These are phyloP conservation scores for Muntiacus reevesi DNA, from an alignment of 2,113 vertebrate genomes.

Conservation along the genomic window DNA sequence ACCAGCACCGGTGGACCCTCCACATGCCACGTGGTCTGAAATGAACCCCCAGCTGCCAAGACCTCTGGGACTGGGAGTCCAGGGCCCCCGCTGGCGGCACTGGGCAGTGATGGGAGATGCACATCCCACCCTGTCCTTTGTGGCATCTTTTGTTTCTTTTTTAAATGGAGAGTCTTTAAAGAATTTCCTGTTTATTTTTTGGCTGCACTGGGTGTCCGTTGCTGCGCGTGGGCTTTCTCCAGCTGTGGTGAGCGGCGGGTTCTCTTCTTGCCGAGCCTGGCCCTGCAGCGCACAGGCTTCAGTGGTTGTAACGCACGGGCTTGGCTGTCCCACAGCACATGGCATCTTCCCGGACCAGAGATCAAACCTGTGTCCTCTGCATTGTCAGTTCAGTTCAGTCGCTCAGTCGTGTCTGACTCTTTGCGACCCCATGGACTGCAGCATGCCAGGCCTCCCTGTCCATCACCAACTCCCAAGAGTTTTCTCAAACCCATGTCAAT, in stretches of 20 bases:
- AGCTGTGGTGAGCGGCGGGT: background rate
- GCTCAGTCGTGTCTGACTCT: background rate
- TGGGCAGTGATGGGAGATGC: background rate
- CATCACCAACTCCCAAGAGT: background rate
- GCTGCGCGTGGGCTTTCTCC: background rate
- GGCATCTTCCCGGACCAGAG: background rate
- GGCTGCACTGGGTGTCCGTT: background rate
- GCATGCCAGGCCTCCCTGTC: background rate
- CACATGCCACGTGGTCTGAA: rapidly evolving
- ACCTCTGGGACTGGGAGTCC: background rate
- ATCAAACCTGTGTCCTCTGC: background rate
- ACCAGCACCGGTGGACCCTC: background rate
- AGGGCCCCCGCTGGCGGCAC: rapidly evolving
- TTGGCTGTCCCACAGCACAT: background rate
- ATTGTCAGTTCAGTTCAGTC: background rate
- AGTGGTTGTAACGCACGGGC: background rate
- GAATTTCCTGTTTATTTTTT: background rate
- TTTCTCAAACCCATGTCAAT: background rate
- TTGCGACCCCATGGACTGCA: background rate
- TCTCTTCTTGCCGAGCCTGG: background rate
- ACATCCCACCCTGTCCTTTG: background rate
- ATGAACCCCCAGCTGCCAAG: background rate
- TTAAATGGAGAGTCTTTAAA: background rate
- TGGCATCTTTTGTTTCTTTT: background rate
- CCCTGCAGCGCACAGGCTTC: background rate